Evolutionary conservation across 2,113 vertebrate species (phyloP).

Genomic region (Paratilapia polleni): DNA sequence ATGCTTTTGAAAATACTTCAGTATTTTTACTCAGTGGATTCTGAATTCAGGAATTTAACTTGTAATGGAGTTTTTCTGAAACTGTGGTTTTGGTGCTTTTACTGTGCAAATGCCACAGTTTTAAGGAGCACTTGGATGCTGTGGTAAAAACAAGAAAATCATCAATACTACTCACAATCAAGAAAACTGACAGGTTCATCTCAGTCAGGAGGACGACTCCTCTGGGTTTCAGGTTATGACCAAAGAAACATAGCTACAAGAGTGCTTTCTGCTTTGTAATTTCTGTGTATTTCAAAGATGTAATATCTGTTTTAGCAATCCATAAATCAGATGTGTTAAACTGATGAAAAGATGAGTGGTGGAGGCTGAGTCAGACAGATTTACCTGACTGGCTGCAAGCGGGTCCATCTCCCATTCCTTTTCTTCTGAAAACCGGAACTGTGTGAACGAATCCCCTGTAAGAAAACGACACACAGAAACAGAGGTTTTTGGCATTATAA

Average conservation of each 20-base stretch:
- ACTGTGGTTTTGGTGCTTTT: too few species aligned
- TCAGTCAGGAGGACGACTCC: neutral
- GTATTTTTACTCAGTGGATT: too few species aligned
- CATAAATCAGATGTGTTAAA: neutral
- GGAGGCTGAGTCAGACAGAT: neutral
- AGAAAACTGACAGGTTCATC: neutral
- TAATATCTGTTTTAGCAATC: neutral
- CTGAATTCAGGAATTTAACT: too few species aligned
- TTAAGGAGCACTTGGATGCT: too few species aligned
- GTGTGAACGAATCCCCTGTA: conserved; percentile 92
- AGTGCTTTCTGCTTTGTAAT: neutral
- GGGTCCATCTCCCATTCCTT: conserved; percentile 91
- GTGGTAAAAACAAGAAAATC: neutral
- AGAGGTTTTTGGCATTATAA: neutral
- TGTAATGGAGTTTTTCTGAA: too few species aligned
- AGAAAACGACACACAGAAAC: conserved; percentile 18
- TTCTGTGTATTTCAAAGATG: neutral
- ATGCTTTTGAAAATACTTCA: too few species aligned
- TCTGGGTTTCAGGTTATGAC: neutral
- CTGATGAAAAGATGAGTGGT: neutral
- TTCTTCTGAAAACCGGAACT: conserved; percentile 94
- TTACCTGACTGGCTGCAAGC: conserved; percentile 84
- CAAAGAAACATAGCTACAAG: neutral
- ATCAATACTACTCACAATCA: neutral
- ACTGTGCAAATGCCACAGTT: too few species aligned